phyloP scores from a whole-genome alignment of 2,797 vertebrate species.

The Cynopterus sphinx region DNA sequence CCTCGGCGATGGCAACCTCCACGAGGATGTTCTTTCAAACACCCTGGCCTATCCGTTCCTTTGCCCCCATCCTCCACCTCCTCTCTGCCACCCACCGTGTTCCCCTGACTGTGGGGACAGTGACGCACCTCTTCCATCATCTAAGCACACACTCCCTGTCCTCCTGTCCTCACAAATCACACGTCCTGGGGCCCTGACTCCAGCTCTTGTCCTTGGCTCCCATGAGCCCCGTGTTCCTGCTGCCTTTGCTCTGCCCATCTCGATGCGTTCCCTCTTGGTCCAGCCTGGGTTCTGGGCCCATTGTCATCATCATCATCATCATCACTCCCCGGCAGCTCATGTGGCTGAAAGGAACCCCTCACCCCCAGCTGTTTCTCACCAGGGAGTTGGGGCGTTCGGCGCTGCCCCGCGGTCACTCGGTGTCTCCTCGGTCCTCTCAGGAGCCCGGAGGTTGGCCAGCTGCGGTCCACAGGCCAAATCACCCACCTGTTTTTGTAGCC shows the following conservation, averaged over 20 bases:
- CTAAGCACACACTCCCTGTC: rapidly evolving
- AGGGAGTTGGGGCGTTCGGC: background rate
- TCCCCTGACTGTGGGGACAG: background rate
- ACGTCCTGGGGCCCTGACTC: background rate
- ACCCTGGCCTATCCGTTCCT: background rate
- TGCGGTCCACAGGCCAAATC: background rate
- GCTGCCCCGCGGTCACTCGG: background rate
- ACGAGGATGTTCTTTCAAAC: background rate
- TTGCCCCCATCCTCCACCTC: no score
- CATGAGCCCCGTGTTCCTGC: no score
- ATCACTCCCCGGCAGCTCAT: no score
- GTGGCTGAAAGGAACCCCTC: background rate
- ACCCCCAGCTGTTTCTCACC: background rate
- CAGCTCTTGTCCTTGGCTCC: background rate
- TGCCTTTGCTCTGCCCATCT: no score
- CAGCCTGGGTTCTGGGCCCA: no score
- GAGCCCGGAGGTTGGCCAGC: background rate
- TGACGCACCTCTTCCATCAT: background rate
- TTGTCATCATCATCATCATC: no score
- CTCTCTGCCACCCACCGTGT: background rate
- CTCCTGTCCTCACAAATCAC: background rate
- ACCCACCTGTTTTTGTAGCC: background rate
- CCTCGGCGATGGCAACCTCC: background rate
- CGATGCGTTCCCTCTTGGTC: no score
- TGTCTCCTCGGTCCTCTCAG: no score